A percentile compares a stretch with the other conserved stretches of the same genome.
Evolutionary conservation across 2,797 vertebrate species (phyloP).

Genomic region (Microcaecilia unicolor): DNA sequence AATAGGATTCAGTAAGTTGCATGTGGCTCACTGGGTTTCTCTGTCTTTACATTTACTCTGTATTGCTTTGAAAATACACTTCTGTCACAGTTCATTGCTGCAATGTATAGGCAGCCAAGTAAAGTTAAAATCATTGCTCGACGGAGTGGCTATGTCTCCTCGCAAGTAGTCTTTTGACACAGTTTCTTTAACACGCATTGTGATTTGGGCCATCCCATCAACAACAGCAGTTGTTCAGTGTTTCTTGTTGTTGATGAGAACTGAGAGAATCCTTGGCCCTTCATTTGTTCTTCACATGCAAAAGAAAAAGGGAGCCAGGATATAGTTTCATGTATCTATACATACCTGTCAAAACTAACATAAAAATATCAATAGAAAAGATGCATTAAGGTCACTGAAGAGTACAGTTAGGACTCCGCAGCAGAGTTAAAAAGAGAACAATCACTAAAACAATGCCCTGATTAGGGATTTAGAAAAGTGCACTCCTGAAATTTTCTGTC

Average conservation of each 20-base stretch:
- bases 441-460: constrained; percentile 55
- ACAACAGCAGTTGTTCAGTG: not conserved
- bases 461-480: constrained; percentile 68
- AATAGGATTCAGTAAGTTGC: no score
- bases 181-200: constrained; percentile 13
- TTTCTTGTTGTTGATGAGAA: constrained; percentile 20
- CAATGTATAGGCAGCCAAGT: constrained; percentile 32
- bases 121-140: constrained; percentile 41
- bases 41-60: constrained; percentile 36
- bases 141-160: constrained; percentile 30
- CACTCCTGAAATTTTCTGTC: constrained; percentile 70
- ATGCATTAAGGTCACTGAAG: constrained; percentile 39
- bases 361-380: constrained; percentile 42
- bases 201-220: constrained; percentile 15
- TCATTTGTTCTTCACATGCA: constrained; percentile 36
- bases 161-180: constrained; percentile 31
- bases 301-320: constrained; percentile 25
- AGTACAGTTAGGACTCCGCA: constrained; percentile 40
- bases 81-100: constrained; percentile 50
- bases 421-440: constrained; percentile 56
- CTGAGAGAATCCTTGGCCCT: constrained; percentile 28
- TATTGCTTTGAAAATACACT: constrained; percentile 61
- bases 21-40: constrained; percentile 21
- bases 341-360: constrained; percentile 21
- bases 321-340: no score